A percentile compares a stretch with the other conserved stretches of the same genome.
phyloP scores from a whole-genome alignment of 2,113 vertebrate species.

The Trogon surrucura region DNA sequence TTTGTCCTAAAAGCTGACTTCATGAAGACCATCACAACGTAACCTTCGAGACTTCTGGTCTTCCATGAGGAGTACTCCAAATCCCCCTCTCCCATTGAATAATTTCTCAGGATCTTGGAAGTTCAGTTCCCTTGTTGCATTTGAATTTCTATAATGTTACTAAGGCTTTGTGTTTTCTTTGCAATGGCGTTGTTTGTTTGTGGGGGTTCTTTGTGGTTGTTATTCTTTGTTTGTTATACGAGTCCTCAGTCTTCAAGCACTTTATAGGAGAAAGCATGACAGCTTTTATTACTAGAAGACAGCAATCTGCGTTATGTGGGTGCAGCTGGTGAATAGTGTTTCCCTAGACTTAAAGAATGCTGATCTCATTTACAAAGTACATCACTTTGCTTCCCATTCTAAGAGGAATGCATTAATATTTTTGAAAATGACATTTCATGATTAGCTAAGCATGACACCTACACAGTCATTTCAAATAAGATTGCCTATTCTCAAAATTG shows the following conservation, averaged over 20 bases:
- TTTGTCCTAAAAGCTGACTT: neutral
- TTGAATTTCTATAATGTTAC: neutral
- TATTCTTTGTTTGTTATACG: neutral
- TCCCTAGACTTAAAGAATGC: slow-evolving; percentile 28
- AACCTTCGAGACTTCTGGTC: neutral
- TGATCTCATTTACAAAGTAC: slow-evolving; percentile 56
- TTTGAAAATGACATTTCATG: slow-evolving; percentile 65
- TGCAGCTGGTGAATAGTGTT: neutral
- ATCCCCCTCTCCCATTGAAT: neutral
- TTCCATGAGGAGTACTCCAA: neutral
- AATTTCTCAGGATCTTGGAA: neutral
- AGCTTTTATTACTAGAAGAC: slow-evolving; percentile 39
- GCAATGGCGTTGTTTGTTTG: neutral
- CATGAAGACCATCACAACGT: neutral
- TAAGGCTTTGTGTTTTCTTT: neutral
- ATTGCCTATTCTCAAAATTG: slow-evolving; percentile 49
- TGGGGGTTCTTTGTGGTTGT: neutral
- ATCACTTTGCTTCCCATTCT: slow-evolving; percentile 20
- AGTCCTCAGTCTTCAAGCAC: neutral
- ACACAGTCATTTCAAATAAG: slow-evolving; percentile 59
- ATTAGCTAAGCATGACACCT: slow-evolving; percentile 59
- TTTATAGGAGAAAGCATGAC: neutral
- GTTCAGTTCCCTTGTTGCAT: neutral
- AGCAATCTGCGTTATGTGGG: neutral
- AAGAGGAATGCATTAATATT: slow-evolving; percentile 48